Conservation (phyloP, 1,140 invertebrate species). For the Ctenoplectra terminalis region DNA sequence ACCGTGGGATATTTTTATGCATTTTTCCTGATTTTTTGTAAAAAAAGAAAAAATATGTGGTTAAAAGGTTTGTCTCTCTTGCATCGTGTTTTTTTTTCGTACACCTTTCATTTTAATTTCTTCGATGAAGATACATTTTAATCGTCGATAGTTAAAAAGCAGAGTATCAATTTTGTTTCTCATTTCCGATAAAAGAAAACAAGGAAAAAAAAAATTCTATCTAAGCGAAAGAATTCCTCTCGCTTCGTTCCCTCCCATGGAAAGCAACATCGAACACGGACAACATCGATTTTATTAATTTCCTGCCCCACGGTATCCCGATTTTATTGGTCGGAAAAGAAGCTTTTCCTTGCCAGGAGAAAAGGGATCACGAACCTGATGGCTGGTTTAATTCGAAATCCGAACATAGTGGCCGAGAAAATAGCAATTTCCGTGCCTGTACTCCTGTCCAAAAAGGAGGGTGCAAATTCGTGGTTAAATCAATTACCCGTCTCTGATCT, state of each 20-base stretch:
- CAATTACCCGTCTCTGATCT: slow-evolving; percentile 4
- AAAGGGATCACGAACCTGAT: neutral
- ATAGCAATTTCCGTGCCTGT: slow-evolving; percentile 24
- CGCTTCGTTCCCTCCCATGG: neutral
- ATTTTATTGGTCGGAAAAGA: slow-evolving; percentile 2
- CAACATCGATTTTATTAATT: slow-evolving; percentile 27
- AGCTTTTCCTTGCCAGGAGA: neutral
- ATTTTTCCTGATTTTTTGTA: too few relatives aligned
- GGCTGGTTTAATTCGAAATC: neutral
- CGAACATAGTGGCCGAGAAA: neutral
- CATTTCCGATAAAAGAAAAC: too few relatives aligned
- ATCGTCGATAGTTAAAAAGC: too few relatives aligned
- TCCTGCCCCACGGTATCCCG: neutral
- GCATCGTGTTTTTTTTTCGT: too few relatives aligned
- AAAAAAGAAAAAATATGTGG: too few relatives aligned
- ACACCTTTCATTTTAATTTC: too few relatives aligned
- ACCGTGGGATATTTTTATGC: too few relatives aligned
- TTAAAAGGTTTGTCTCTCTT: too few relatives aligned
- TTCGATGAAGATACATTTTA: too few relatives aligned
- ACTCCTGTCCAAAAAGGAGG: neutral
- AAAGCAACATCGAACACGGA: too few relatives aligned
- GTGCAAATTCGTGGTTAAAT: slow-evolving; percentile 8
- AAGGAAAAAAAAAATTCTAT: too few relatives aligned
- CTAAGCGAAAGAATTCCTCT: neutral
- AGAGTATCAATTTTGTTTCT: too few relatives aligned